A percentile compares a stretch with the other conserved stretches of the same genome.
Evolutionary conservation across 2,113 vertebrate species (phyloP).

Genomic region (Pampusana beccarii): DNA sequence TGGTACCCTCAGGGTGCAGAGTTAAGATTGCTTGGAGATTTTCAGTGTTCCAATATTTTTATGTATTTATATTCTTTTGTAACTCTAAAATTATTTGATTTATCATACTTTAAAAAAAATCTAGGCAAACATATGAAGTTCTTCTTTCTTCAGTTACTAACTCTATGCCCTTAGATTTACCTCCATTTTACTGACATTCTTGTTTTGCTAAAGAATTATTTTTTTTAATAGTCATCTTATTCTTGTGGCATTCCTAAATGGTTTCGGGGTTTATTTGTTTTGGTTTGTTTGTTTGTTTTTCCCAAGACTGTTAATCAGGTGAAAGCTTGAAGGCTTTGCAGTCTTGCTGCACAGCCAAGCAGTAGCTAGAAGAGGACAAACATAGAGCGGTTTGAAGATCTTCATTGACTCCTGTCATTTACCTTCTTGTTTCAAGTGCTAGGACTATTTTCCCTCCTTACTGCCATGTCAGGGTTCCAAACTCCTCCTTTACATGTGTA

Average conservation of each 20-base stretch:
- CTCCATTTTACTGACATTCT: background rate
- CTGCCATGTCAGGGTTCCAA: background rate
- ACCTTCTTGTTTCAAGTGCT: background rate
- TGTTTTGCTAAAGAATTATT: background rate
- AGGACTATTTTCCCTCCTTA: background rate
- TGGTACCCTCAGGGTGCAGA: background rate
- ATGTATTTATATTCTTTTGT: background rate
- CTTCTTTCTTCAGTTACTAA: background rate
- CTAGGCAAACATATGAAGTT: background rate
- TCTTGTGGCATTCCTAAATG: background rate
- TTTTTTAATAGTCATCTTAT: background rate
- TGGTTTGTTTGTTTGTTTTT: no score
- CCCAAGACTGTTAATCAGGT: background rate
- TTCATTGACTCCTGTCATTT: background rate
- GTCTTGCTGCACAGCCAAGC: background rate
- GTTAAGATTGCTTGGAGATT: background rate
- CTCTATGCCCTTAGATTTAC: background rate
- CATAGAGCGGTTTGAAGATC: background rate
- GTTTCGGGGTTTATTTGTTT: background rate
- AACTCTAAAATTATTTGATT: background rate
- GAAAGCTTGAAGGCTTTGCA: background rate
- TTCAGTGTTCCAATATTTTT: background rate
- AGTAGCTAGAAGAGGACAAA: background rate
- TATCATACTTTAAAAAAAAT: background rate
- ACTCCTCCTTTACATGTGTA: background rate